Evolutionary conservation across 2,888 invertebrate genomes (phyloP).

Genomic region (Troides helena): DNA sequence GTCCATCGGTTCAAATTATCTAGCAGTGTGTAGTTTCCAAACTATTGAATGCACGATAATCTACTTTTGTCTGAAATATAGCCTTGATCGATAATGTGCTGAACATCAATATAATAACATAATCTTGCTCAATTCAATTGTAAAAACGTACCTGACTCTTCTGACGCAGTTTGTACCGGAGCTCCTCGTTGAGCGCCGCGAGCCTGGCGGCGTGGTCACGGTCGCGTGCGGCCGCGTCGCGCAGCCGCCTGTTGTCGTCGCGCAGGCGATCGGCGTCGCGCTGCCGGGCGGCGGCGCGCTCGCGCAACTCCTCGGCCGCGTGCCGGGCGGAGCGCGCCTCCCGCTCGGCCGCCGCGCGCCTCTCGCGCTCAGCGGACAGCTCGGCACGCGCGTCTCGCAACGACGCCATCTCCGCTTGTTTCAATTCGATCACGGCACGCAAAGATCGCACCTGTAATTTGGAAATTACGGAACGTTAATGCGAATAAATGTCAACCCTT

Average conservation of each 20-base stretch:
- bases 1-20: no score
- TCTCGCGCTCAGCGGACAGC: conserved; percentile 86
- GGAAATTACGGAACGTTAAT: no score
- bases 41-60: no score
- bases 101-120: no score
- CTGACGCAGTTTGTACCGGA: conserved; percentile 91
- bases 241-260: conserved; percentile 84
- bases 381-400: conserved; percentile 86
- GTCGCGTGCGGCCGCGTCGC: conserved; percentile 87
- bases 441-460: conserved; percentile 81
- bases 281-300: conserved; percentile 86
- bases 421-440: conserved; percentile 92
- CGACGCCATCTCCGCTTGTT: conserved; percentile 91
- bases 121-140: not conserved
- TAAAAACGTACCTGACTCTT: conserved; percentile 84
- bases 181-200: conserved; percentile 91
- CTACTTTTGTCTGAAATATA: no score
- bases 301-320: conserved; percentile 91
- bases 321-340: conserved; percentile 89
- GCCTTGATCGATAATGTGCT: no score
- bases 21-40: no score
- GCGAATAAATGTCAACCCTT: no score
- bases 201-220: conserved; percentile 88
- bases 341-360: conserved; percentile 85
- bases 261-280: conserved; percentile 83